Base-by-base conservation (phyloP, 2,888 invertebrate genomes). In the Aproaerema taeniolella region DNA sequence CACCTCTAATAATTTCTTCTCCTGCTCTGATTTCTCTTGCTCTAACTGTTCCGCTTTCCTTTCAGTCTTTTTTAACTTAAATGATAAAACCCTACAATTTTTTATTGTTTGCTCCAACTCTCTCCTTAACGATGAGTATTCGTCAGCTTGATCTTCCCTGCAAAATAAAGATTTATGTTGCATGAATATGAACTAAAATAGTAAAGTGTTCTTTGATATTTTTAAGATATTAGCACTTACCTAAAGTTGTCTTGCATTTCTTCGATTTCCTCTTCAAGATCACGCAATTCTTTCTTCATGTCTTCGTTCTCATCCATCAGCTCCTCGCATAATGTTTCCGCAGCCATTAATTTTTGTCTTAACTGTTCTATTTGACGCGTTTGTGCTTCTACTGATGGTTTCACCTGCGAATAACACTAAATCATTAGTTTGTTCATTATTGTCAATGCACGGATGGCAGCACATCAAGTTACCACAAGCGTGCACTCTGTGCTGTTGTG, bases 241-340 rank as follows among this genome's bases (percentile, higher is more conserved):
- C 94, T 91, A 74, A 96, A 97, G 68, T 95, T 96, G 68, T 99
- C 99, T 72, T 99, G 98, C 92, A 99, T 93, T 80, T 99, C 99
- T 66, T 99, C 99, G 80, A 99, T 97, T 85, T 99, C 99, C 49
- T 96, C 95, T 67, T 98, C 98, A 61, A 99, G 89, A 61, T 97
- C 97, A 24, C 94, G 88, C 38, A 98, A 89, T 74, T 99, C 98
- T 53, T 95, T 94, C 67, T 97, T 96, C 85, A 97, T 94, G 52
- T 95, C 94, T 63, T 96, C 95, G 79, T 98, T 98, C 78, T 98
- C 98, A 62, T 98, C 97, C 93, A 96, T 95, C 30, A 98, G 85
- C 59, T 96, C 96, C 72, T 97, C 96, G 67, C 96, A 96, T 15
- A 97, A 88, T 7, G 93, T 93, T 77, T 99, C 98, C 0, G 97